These are phyloP conservation scores for Calvadosia cruxmelitensis DNA, from an alignment of 30 jellyfish, hydroid and myxozoan species.

Conservation along the genomic window DNA sequence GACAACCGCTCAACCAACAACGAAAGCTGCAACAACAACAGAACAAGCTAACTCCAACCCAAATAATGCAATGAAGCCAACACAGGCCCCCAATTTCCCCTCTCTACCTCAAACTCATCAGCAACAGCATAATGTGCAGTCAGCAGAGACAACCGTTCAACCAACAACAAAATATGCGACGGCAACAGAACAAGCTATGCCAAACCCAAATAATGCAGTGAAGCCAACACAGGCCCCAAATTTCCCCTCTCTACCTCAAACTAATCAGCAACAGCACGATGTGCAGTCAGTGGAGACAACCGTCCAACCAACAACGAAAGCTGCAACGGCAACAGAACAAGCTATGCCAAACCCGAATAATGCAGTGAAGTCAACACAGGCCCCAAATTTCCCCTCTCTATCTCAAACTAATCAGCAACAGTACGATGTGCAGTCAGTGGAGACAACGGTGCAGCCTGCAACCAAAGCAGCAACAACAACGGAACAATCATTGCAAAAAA, in stretches of 20 bases:
- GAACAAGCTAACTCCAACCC: too few species aligned
- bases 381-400: too few species aligned
- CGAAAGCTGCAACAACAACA: not conserved
- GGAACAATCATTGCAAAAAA: too few species aligned
- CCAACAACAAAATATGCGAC: not conserved
- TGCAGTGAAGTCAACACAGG: too few species aligned
- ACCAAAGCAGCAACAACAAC: not conserved
- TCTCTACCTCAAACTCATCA: not conserved
- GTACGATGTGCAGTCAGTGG: not conserved
- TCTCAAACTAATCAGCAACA: not conserved
- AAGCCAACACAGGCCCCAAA: too few species aligned
- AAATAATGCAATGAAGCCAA: too few species aligned
- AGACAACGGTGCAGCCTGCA: not conserved
- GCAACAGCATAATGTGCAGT: not conserved
- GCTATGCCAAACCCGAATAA: too few species aligned
- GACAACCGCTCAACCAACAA: not conserved
- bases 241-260: too few species aligned
- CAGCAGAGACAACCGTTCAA: not conserved
- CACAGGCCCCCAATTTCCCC: too few species aligned
- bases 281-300: not conserved
- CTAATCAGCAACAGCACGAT: not conserved
- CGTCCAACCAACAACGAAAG: not conserved
- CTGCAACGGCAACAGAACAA: too few species aligned
- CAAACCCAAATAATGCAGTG: too few species aligned
- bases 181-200: not conserved